Evolutionary conservation across 2,888 invertebrate genomes (phyloP).

Genomic region (Unio delphinus): DNA sequence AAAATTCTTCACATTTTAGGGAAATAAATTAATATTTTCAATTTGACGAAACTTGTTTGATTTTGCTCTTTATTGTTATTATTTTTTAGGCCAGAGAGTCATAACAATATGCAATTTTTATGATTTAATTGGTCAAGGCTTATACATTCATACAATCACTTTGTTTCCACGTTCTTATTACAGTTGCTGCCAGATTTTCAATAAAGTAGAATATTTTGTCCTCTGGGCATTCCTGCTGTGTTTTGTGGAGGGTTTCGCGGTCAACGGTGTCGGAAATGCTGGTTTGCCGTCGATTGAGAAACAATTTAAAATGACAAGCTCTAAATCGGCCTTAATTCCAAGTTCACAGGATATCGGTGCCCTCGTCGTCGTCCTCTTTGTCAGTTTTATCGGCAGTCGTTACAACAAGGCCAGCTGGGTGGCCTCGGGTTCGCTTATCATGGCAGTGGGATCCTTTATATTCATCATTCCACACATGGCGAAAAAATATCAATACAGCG

Average conservation of each 20-base stretch:
- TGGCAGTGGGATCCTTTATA: constrained; percentile 49
- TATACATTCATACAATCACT: no score
- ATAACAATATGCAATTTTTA: no score
- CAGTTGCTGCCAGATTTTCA: constrained; percentile 39
- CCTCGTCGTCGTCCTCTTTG: constrained; percentile 41
- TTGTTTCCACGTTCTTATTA: not conserved
- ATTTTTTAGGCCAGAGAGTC: no score
- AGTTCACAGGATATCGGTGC: constrained; percentile 40
- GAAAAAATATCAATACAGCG: constrained; percentile 27
- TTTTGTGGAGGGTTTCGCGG: constrained; percentile 49
- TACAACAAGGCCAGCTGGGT: constrained; percentile 44
- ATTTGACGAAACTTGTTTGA: no score
- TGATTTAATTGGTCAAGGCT: no score
- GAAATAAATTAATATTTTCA: no score
- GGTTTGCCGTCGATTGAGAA: constrained; percentile 45
- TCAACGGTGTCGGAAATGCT: constrained; percentile 52
- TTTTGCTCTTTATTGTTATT: no score
- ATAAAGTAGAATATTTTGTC: constrained; percentile 37
- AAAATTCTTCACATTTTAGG: no score
- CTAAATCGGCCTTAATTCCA: constrained; percentile 26
- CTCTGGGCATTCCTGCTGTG: constrained; percentile 41
- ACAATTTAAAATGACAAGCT: constrained; percentile 44
- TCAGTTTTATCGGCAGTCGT: constrained; percentile 44
- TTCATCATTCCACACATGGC: constrained; percentile 50
- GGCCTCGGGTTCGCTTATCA: constrained; percentile 41